A percentile compares a stretch with the other conserved stretches of the same genome.
phyloP scores from a whole-genome alignment of 2,113 vertebrate genomes.

The Psilopogon haemacephalus region DNA sequence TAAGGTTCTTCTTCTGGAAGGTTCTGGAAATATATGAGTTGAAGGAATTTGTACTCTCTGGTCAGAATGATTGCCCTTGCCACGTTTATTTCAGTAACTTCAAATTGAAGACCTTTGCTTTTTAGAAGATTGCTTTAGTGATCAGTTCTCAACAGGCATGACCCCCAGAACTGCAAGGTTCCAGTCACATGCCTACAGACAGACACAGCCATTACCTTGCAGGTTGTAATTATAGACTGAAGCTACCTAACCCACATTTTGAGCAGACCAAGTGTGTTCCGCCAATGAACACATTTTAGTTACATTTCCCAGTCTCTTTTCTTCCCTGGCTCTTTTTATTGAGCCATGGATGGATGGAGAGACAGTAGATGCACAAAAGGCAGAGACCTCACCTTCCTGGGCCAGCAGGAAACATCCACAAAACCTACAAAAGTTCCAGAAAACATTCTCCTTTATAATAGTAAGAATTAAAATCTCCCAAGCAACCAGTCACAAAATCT shows the following conservation, averaged over 20 bases:
- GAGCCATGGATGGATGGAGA: neutral
- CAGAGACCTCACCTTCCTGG: neutral
- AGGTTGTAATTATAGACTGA: conserved; percentile 34
- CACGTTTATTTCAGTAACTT: neutral
- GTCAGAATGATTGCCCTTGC: neutral
- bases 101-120: neutral
- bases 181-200: neutral
- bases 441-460: neutral
- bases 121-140: neutral
- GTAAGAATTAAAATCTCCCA: neutral
- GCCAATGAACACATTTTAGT: neutral
- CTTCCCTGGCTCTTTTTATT: neutral
- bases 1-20: neutral
- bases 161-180: neutral
- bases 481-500: neutral
- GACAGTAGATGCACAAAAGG: neutral
- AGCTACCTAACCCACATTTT: neutral
- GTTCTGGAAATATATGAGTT: neutral
- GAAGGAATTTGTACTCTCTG: neutral
- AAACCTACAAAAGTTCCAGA: neutral
- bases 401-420: neutral
- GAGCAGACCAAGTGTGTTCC: conserved; percentile 30
- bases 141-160: neutral
- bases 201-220: neutral
- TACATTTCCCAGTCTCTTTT: neutral